Base-by-base conservation (phyloP, 2,113 vertebrate genomes). In the Aspidoscelis tigris region DNA sequence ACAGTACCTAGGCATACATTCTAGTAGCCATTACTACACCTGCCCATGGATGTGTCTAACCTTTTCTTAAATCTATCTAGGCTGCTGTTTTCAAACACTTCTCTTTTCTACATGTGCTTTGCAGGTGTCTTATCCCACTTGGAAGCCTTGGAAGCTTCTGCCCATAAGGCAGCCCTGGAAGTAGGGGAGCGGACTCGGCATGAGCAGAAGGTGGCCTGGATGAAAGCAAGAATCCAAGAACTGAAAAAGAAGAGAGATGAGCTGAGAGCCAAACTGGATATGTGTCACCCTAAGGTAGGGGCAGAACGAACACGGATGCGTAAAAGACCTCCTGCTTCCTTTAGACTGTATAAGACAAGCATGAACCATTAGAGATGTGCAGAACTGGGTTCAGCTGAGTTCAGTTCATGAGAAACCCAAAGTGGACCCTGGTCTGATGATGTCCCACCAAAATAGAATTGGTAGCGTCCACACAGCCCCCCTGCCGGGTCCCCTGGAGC, bases 41-140 rank as follows among this genome's bases (percentile, higher is more conserved):
- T 33, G 33, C 33, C 33, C 33, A 33, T 33, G 33, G 33, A 33
- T 33, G 33, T 33, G 33, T 33, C 33, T 33, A 33, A 33, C 33
- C 33, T 33, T 33, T 58, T 4, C 47, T 6, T 22, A 75, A 18
- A 10, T 26, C 14, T 20, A 11, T 26, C 11, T 1, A 5, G n/a
- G 12, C 26, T 65, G 12, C 61, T 61, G 72, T 26, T 20, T 7
- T 33, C 33, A 33, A 33, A 33, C 33, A 33, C 33, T 33, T 1
- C 33, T 55, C 39, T 22, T 16, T 41, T 47, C 22, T 10, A 1
- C 14, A 21, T 65, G 26, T 80, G 71, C 68, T 82, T 66, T 1
- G 0, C 77, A 96, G 95, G 93, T 83, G 78, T 95, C 78, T 82
- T 96, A 0, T 81, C 88, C 80, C 89, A 95, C 47, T 92, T 96